Base-by-base conservation (phyloP, 2,888 invertebrate species). In the Keiferia lycopersicella region DNA sequence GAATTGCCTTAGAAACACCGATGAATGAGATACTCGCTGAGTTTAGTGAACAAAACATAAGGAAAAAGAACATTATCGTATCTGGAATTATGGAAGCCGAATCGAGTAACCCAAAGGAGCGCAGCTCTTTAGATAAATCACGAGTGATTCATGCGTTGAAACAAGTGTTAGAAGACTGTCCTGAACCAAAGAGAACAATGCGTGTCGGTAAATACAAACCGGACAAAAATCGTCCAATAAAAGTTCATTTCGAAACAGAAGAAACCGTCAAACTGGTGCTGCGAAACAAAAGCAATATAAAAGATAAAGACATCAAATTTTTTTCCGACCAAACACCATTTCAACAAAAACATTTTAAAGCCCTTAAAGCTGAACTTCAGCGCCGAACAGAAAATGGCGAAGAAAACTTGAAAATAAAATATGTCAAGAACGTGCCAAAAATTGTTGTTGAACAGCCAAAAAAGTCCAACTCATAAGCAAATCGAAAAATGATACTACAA, bases 191-290 rank as follows among this genome's bases (percentile, higher is more conserved):
- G 2, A 18, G 34, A 41, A 41, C 56, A 3, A 18, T 57, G 12
- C 64, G 64, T n/a, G 34, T 64, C 2, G 64, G 64, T 34, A 64
- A 64, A 61, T 61, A 64, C 14, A 61, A 41, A 22, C 18, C 45
- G 4, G 20, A 61, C 8, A 61, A 57, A 57, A 61, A 48, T 22
- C 57, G 64, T 20, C 50, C 57, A 10, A 18, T 64, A n/a, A 64
- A 64, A 57, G 61, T 61, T 10, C n/a, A 22, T 1, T 57, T 61
- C 26, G 0, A 53, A 56, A 38, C 61, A 7, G 20, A 16, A 6
- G 20, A 45, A 38, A n/a, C 48, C 0, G 58, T 48, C 20, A 57
- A 61, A 56, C 0, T 12, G 1, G 16, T 64, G 45, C 18, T 64
- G 0, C 41, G 57, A 26, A 61, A 61, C n/a, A 61, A 61, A 39